Evolutionary conservation across 2,113 vertebrate genomes (phyloP), one percentile per base, ranked within the genome.

Genomic region (Myotis brandtii): DNA sequence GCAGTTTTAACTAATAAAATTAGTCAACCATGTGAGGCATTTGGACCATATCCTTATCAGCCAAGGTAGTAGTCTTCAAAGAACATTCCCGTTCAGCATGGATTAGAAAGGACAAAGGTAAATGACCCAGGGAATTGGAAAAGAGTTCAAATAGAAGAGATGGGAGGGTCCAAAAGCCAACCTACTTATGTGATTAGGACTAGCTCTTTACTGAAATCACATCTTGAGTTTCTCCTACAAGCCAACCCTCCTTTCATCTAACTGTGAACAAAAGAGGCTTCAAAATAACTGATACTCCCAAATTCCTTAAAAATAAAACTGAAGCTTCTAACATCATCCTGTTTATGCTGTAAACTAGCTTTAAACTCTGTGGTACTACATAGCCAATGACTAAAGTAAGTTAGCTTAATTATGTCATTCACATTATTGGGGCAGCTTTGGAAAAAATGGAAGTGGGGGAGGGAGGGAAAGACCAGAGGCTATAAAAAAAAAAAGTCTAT

Each of bases 21-120:
- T 23, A 86, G 34, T 62, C 43, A 84, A 52, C 20, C 10, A 34
- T 50, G 23, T 83, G 32, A 77, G 59, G 50, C 18, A 86, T 81
- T 16, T 86, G 46, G 50, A 40, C 34, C 30, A 86, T 25, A 80
- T 46, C 50, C 43, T 93, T 87, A 93, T 56, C 64, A 79, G 79
- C 48, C 43, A 89, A 73, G 7, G 54, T 52, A 25, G 23, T 5
- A 85, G 13, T 54, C 94, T 89, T 82, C 62, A 93, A 93, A 95
- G 90, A 86, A 83, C 34, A 89, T 56, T 91, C 46, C 18, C 79
- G 34, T 79, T 72, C 17, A 56, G n/a, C 70, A 75, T 40, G 21
- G 34, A 69, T 95, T 95, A 95, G 16, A 92, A 96, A 95, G 46
- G 73, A 90, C 87, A 95, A 95, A 81, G 62, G 48, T 66, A 11